phyloP scores from a whole-genome alignment of 2,797 vertebrate genomes.

The Caiman crocodilus region DNA sequence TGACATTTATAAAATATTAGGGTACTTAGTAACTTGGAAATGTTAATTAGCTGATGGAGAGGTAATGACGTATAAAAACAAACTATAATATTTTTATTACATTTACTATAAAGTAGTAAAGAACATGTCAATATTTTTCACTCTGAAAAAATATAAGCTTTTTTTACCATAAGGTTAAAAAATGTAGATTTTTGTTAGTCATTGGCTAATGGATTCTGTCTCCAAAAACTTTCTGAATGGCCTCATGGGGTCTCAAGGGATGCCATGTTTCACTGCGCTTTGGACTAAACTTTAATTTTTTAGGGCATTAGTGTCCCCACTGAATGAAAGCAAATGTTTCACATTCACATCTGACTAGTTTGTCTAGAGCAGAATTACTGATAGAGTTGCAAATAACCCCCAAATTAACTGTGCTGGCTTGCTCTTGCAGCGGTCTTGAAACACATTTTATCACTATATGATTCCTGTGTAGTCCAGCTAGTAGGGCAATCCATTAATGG shows the following conservation, averaged over 20 bases:
- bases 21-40: neutral
- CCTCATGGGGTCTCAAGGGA: neutral
- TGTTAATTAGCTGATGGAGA: neutral
- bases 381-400: slow-evolving; percentile 34
- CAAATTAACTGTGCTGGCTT: slow-evolving; percentile 9
- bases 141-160: neutral
- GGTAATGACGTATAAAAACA: slow-evolving; percentile 2
- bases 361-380: neutral
- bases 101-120: neutral
- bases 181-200: neutral
- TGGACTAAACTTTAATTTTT: slow-evolving; percentile 18
- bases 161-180: neutral
- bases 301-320: neutral
- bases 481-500: neutral
- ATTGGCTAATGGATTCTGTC: neutral
- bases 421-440: slow-evolving; percentile 18
- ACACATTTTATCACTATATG: neutral
- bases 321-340: neutral
- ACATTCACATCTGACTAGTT: neutral
- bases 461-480: slow-evolving; percentile 41
- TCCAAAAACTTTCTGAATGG: slow-evolving; percentile 14
- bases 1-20: slow-evolving; percentile 44
- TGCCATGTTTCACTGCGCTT: neutral
- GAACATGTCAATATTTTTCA: neutral
- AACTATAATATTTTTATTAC: slow-evolving; percentile 23